A percentile compares a stretch with the other conserved stretches of the same genome.
These are phyloP conservation scores for Galaxias olidus DNA, from an alignment of 2,797 vertebrate species.

Conservation along the genomic window DNA sequence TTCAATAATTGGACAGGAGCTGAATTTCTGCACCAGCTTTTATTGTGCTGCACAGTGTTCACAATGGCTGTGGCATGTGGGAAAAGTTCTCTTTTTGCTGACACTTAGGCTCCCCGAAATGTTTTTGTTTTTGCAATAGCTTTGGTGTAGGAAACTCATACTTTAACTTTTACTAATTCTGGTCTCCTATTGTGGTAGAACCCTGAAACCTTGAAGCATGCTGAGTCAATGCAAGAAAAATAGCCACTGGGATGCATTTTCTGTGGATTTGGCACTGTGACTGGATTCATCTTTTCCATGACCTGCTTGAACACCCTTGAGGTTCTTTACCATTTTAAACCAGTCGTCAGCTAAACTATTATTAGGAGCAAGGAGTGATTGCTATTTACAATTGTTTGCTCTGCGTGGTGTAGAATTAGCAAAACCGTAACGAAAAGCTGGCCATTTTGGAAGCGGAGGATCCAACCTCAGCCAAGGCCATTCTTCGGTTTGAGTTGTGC, in stretches of 20 bases:
- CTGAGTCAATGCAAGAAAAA: slow-evolving; percentile 43
- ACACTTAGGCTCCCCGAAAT: slow-evolving; percentile 21
- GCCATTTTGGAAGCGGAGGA: slow-evolving; percentile 28
- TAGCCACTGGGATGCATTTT: slow-evolving; percentile 45
- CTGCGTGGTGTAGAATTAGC: slow-evolving; percentile 44
- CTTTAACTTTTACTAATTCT: slow-evolving; percentile 14
- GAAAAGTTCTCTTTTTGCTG: slow-evolving; percentile 30
- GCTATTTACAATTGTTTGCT: slow-evolving; percentile 51
- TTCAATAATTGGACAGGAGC: slow-evolving; percentile 26
- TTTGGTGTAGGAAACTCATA: slow-evolving; percentile 21
- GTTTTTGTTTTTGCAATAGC: slow-evolving; percentile 13
- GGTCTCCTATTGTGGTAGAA: slow-evolving; percentile 35
- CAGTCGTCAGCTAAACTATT: slow-evolving; percentile 60
- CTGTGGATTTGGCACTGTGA: slow-evolving; percentile 45
- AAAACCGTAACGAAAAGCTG: slow-evolving; percentile 33
- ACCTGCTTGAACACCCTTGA: slow-evolving; percentile 58
- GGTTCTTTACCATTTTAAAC: slow-evolving; percentile 48
- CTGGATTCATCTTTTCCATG: slow-evolving; percentile 49
- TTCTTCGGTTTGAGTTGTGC: slow-evolving; percentile 17
- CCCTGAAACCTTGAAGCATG: slow-evolving; percentile 39
- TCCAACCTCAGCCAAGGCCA: slow-evolving; percentile 36
- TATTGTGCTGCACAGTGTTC: slow-evolving; percentile 9
- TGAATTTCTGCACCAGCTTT: slow-evolving; percentile 22
- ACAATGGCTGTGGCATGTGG: slow-evolving; percentile 30
- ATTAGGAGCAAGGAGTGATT: slow-evolving; percentile 45